Conservation (phyloP, 2,113 vertebrate genomes). For the Pogonocichla stellata region DNA sequence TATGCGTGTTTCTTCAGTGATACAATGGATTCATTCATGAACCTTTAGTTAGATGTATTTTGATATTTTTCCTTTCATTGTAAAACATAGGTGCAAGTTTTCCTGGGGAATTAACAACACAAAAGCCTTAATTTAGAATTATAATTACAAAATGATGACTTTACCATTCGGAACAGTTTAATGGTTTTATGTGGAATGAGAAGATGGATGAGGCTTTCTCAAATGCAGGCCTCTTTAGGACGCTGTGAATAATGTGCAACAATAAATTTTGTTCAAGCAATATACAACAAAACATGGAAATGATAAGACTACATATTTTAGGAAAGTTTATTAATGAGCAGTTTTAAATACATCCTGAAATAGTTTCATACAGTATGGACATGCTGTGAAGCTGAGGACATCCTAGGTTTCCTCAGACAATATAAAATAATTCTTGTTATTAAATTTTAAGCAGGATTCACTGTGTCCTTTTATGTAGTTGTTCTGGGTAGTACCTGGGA, state of each 20-base stretch:
- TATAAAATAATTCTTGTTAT: background rate
- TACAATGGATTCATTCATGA: constrained; percentile 20
- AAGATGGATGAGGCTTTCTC: background rate
- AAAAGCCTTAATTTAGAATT: constrained; percentile 26
- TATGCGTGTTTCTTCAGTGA: background rate
- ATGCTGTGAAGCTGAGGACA: background rate
- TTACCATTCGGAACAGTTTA: background rate
- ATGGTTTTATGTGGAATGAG: constrained; percentile 33
- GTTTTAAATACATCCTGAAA: background rate
- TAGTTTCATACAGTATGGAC: background rate
- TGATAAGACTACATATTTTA: background rate
- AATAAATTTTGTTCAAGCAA: background rate
- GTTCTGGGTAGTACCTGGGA: background rate
- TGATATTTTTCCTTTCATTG: constrained; percentile 19
- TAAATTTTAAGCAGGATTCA: background rate
- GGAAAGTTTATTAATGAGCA: background rate
- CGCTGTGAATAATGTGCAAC: background rate
- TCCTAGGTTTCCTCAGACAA: background rate
- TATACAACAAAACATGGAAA: background rate
- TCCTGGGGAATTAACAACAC: background rate
- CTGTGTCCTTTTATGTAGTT: background rate
- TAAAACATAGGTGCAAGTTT: background rate
- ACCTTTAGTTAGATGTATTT: background rate
- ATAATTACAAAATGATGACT: constrained; percentile 47
- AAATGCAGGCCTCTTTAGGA: background rate